Base-by-base conservation (phyloP, 2,888 invertebrate genomes). In the Nematopogon swammerdamellus region DNA sequence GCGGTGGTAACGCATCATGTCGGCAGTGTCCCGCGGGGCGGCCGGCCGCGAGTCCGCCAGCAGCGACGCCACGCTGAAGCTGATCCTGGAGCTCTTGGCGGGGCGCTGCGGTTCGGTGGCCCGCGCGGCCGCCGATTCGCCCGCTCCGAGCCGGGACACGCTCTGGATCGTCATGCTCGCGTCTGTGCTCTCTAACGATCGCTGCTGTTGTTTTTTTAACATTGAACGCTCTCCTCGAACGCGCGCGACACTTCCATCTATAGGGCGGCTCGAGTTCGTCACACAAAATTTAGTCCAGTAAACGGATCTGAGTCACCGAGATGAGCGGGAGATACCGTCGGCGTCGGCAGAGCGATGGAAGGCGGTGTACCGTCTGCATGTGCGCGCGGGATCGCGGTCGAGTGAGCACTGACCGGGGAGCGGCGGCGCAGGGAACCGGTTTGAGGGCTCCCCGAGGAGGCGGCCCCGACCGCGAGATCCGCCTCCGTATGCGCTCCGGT, bases 31-130 rank as follows among this genome's bases (percentile, higher is more conserved):
- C 53, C 79, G 68, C 18, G 59, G 70, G 51, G 61, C 56, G 8
- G 70, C 68, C 2, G 85, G 84, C 65, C 91, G 86, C 19, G 94
- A 88, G 61, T 95, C 94, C 16, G 92, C 88, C 57, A 95, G 74
- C 56, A 94, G 83, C 1, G 94, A 91, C 5, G 94, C 92, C 57
- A 95, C 94, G 72, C 93, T 91, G 80, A 95, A 95, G 72, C 87
- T 88, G 63, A 88, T 85, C 59, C 87, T 80, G 55, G 86, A 85
- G 54, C 84, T 81, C 63, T 88, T 88, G 52, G 60, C 64, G 43
- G 36, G 36, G 6, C 36, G 8, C 16, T 79, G 75, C 1, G 76
- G 75, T 52, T 76, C 84, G 70, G 74, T 56, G 84, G 83, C 84
- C 65, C 84, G 84, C 62, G 84, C 85, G 55, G 83, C 36, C 11